Evolutionary conservation across 2,113 vertebrate species (phyloP).

Genomic region (Cyanoramphus novaezelandiae): DNA sequence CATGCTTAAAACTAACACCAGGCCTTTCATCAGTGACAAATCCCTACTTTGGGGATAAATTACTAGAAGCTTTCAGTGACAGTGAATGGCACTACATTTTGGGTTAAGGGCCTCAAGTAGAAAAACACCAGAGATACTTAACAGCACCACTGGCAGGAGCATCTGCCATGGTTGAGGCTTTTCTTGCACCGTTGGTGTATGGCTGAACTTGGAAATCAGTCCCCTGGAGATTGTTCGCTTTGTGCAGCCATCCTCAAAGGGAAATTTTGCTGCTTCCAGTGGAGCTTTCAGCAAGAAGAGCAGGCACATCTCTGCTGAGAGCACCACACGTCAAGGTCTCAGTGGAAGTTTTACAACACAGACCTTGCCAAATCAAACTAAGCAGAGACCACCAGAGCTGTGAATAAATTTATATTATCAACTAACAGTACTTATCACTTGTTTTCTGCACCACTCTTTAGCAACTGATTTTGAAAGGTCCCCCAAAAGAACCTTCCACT

Average conservation of each 20-base stretch:
- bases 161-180: neutral
- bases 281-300: neutral
- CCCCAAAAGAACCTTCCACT: neutral
- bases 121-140: neutral
- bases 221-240: neutral
- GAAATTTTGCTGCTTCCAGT: neutral
- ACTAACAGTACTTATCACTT: neutral
- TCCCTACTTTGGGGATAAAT: neutral
- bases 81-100: neutral
- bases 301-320: neutral
- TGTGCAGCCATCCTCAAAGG: neutral
- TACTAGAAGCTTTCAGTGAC: neutral
- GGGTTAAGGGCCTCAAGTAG: neutral
- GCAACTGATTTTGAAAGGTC: neutral
- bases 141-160: neutral
- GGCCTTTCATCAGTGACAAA: neutral
- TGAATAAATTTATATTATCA: neutral
- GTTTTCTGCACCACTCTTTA: neutral
- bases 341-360: neutral
- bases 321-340: neutral
- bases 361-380: neutral
- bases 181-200: neutral
- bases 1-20: neutral
- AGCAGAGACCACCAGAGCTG: neutral
- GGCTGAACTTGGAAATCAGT: neutral